phyloP scores from a whole-genome alignment of 1,140 invertebrate genomes.

The Neodiprion lecontei region DNA sequence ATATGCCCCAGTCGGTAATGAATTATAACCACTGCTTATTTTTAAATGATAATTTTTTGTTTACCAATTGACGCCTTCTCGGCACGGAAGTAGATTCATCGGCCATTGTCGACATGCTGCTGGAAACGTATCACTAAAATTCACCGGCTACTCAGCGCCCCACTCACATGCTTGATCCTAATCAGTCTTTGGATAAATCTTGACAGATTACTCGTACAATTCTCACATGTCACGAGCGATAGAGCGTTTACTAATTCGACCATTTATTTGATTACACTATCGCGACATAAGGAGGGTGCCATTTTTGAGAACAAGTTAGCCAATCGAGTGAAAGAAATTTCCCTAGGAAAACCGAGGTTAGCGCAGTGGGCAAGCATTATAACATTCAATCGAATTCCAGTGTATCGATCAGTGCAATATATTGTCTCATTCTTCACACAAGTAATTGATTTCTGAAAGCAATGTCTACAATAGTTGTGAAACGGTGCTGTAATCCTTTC shows the following conservation, averaged over 20 bases:
- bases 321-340: neutral
- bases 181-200: neutral
- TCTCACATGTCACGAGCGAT: constrained; percentile 40
- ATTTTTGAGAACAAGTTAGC: constrained; percentile 34
- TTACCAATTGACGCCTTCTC: constrained; percentile 59
- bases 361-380: neutral
- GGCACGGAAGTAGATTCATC: constrained; percentile 50
- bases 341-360: neutral
- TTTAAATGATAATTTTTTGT: constrained; percentile 38
- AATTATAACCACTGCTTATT: constrained; percentile 15
- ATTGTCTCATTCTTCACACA: too few relatives aligned
- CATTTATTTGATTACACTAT: constrained; percentile 28
- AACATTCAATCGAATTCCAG: constrained; percentile 28
- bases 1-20: too few relatives aligned
- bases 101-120: constrained; percentile 54
- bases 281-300: constrained; percentile 34
- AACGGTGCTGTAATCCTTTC: too few relatives aligned
- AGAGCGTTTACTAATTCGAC: constrained; percentile 15
- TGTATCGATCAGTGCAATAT: constrained; percentile 44
- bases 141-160: constrained; percentile 37
- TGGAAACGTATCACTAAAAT: constrained; percentile 47
- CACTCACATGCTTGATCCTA: neutral
- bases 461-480: too few relatives aligned
- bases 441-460: too few relatives aligned
- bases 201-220: constrained; percentile 13